Conservation (phyloP, 1,140 invertebrate genomes). For the Halesus radiatus region DNA sequence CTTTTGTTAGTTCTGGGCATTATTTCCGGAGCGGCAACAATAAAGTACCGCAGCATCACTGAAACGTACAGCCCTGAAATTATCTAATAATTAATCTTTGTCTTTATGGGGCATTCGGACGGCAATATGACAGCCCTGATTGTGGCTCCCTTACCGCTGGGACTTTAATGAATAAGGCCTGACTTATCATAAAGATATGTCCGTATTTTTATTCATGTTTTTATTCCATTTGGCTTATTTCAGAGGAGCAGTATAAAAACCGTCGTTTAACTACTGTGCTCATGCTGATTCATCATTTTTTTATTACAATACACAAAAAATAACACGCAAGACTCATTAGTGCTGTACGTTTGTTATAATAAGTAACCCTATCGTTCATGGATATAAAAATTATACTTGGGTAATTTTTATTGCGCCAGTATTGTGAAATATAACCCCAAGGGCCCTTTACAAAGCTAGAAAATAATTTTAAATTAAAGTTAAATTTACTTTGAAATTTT, state of each 20-base stretch:
- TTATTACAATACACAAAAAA: background rate
- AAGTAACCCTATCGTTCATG: no score
- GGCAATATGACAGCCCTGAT: slow-evolving; percentile 25
- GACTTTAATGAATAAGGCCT: slow-evolving; percentile 3
- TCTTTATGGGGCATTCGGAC: slow-evolving; percentile 30
- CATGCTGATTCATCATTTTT: slow-evolving; percentile 11
- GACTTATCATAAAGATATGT: slow-evolving; percentile 29
- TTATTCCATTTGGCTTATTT: slow-evolving; percentile 2
- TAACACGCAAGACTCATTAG: no score
- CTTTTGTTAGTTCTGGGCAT: slow-evolving; percentile 8
- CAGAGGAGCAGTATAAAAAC: background rate
- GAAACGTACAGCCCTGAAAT: slow-evolving; percentile 11
- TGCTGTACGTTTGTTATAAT: no score
- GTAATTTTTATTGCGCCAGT: no score
- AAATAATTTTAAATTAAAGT: no score
- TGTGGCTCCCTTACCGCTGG: background rate
- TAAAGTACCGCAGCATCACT: slow-evolving; percentile 28
- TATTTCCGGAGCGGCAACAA: background rate
- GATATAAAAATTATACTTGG: no score
- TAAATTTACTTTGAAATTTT: no score
- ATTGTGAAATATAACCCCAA: no score
- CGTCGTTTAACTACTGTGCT: slow-evolving; percentile 6
- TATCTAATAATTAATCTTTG: slow-evolving; percentile 39
- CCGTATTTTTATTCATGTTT: slow-evolving; percentile 17
- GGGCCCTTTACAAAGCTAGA: no score